Percentiles rank a stretch among this genome's conserved stretches.
Conservation (phyloP, 2,797 vertebrate genomes). For the Rhadinocentrus ornatus region DNA sequence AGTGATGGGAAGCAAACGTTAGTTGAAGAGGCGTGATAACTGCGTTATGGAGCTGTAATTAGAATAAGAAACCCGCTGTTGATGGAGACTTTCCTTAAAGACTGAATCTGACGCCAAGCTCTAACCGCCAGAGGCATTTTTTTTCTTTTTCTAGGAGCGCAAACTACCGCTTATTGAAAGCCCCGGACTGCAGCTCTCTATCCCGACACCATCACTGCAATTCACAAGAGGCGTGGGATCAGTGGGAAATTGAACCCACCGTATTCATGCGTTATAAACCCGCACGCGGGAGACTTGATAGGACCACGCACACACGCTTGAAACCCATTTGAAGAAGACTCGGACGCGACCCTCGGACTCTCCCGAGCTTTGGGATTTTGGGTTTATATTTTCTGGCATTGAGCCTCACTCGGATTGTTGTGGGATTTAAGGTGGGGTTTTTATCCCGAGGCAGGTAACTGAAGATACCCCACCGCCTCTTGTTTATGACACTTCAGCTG, state of each 20-base stretch:
- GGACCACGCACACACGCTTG: slow-evolving; percentile 50
- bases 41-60: slow-evolving; percentile 8
- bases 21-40: slow-evolving; percentile 24
- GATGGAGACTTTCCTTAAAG: slow-evolving; percentile 50
- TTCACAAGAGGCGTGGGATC: slow-evolving; percentile 45
- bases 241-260: slow-evolving; percentile 38
- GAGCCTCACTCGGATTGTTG: slow-evolving; percentile 52
- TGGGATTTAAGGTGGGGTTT: slow-evolving; percentile 80
- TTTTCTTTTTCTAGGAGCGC: slow-evolving; percentile 17
- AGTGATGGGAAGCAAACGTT: slow-evolving; percentile 25
- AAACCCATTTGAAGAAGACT: slow-evolving; percentile 38
- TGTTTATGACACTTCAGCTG: slow-evolving; percentile 62
- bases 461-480: slow-evolving; percentile 45
- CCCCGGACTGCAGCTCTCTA: slow-evolving; percentile 60
- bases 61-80: slow-evolving; percentile 3
- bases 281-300: slow-evolving; percentile 39
- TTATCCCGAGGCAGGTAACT: slow-evolving; percentile 67
- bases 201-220: slow-evolving; percentile 47
- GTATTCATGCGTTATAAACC: slow-evolving; percentile 35
- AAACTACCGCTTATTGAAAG: slow-evolving; percentile 33
- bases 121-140: slow-evolving; percentile 38
- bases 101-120: slow-evolving; percentile 55
- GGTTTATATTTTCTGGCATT: slow-evolving; percentile 39
- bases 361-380: slow-evolving; percentile 31
- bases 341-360: slow-evolving; percentile 56